Evolutionary conservation across 2,113 vertebrate species (phyloP), one percentile per base, ranked within the genome.

Genomic region (Bubo blakistoni): DNA sequence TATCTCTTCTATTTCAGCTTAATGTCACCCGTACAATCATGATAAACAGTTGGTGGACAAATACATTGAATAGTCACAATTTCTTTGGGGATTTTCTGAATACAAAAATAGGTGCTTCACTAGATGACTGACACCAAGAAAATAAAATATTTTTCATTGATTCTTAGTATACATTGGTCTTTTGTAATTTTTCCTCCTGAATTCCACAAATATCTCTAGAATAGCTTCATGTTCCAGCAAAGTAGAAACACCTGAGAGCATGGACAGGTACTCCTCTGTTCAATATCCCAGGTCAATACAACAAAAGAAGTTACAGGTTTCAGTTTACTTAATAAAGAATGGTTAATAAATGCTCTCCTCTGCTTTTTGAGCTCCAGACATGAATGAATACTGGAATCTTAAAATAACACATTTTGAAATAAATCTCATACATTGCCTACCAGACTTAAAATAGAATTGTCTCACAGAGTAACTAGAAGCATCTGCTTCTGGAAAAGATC

Each of bases 201-300:
- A 61, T 49, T 66, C 20, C 6, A 62, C 38, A 55, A 22, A 8
- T 42, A 47, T 7, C 16, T 44, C 22, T 74, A 16, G 11, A 70
- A 71, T 26, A 81, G 7, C 1, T 86, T 77, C 15, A 38, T 32
- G 11, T 52, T 90, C 62, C 46, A 44, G 17, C 13, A 72, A 34
- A 32, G 36, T 58, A 74, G 16, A 86, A 62, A n/a, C 0, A 1
- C 3, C 6, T 38, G 7, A 1, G 1, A n/a, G 7, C 4, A 8
- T 34, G 8, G 9, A 4, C 26, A 47, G 11, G 13, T 74, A 44
- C 21, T 70, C 8, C 12, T 32, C 21, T 46, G 16, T 34, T 52
- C 13, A 61, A 38, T 3, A 10, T 19, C 10, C 13, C 27, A 58
- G 20, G 19, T 63, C 22, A 78, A 32, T 24, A 42, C 4, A 44